Evolutionary conservation across 2,113 vertebrate species (phyloP).

Genomic region (Pelecanus crispus): DNA sequence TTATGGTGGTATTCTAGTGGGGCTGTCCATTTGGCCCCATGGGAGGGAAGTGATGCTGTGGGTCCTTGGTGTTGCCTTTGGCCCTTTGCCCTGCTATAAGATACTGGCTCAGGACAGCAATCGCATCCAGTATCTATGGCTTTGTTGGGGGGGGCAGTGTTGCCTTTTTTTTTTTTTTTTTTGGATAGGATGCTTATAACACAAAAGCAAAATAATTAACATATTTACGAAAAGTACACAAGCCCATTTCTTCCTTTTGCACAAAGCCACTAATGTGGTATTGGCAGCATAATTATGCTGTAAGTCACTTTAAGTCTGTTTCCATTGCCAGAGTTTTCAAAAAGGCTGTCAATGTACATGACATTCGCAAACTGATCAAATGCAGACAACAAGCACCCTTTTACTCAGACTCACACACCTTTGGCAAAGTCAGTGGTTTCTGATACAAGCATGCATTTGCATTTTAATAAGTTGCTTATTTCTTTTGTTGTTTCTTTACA

Average conservation of each 20-base stretch:
- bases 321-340: neutral
- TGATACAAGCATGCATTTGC: neutral
- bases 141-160: fast-evolving
- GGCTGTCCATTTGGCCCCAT: neutral
- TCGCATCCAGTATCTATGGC: neutral
- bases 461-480: neutral
- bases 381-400: neutral
- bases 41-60: neutral
- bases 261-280: neutral
- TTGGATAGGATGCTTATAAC: neutral
- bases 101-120: neutral
- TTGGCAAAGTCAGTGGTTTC: neutral
- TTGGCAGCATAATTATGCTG: neutral
- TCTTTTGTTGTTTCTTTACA: neutral
- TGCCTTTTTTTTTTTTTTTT: neutral
- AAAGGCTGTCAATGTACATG: neutral
- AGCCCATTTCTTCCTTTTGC: neutral
- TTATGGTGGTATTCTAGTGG: neutral
- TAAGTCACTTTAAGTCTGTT: neutral
- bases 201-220: neutral
- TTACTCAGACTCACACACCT: neutral
- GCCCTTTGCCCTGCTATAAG: neutral
- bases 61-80: neutral
- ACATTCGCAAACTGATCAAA: neutral
- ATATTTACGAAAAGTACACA: neutral